These are phyloP conservation scores for Zaprionus capensis DNA, from an alignment of 1,140 invertebrate genomes.

Conservation along the genomic window DNA sequence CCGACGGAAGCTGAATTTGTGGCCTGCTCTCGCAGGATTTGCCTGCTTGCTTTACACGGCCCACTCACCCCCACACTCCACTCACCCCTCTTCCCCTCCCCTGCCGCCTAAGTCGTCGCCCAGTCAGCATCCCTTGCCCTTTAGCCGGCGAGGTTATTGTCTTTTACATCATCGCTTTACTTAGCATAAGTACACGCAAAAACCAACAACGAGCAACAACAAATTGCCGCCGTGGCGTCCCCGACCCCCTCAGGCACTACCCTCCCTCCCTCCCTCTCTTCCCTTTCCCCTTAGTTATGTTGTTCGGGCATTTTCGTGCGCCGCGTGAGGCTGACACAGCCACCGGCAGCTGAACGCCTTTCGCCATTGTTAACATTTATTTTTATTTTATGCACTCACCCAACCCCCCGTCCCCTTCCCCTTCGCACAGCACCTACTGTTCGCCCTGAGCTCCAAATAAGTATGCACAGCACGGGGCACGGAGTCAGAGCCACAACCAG, in stretches of 20 bases:
- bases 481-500: constrained; percentile 26
- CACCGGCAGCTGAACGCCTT: constrained; percentile 67
- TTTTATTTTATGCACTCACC: constrained; percentile 80
- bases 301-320: constrained; percentile 61
- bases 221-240: constrained; percentile 56
- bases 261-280: background rate
- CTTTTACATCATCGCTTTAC: constrained; percentile 82
- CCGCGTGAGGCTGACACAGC: constrained; percentile 70
- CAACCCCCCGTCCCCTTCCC: background rate
- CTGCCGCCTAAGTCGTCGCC: background rate
- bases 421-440: constrained; percentile 21
- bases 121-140: constrained; percentile 5
- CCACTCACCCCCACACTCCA: background rate
- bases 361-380: constrained; percentile 80
- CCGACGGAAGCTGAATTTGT: constrained; percentile 62
- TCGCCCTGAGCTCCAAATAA: constrained; percentile 76
- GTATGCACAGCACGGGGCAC: constrained; percentile 79
- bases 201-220: constrained; percentile 62
- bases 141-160: constrained; percentile 61
- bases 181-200: constrained; percentile 77
- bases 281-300: constrained; percentile 3
- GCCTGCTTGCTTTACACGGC: constrained; percentile 37
- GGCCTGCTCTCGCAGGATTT: constrained; percentile 66
- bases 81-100: background rate
- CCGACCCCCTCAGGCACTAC: background rate